Evolutionary conservation across 2,888 invertebrate genomes (phyloP), one percentile per base, ranked within the genome.

Genomic region (Drosophila kuntzei): DNA sequence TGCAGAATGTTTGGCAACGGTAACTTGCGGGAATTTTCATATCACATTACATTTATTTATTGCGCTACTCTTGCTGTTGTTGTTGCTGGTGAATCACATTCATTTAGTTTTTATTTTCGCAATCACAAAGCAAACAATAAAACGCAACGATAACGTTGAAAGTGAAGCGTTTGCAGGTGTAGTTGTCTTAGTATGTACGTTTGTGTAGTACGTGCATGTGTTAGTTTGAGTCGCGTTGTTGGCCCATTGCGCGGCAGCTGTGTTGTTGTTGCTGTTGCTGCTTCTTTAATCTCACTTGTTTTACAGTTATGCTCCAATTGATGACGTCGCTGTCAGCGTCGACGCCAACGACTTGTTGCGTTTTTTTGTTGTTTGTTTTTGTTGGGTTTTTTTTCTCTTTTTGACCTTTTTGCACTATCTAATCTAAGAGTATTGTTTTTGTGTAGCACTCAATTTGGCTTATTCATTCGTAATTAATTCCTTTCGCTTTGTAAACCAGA

Each of bases 71-170:
- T 12, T 68, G 27, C 53, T 59, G 37, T 65, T 64, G 55, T 57
- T 57, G 49, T 46, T 46, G 46, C 41, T 68, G 60, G 53, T 80
- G 80, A 80, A 73, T 80, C 80, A 80, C 58, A 64, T 43, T 47
- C 36, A 53, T 47, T 57, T 59, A 55, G 60, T 50, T 63, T 64
- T 65, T 62, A 41, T 84, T 84, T 85, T 85, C 83, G 88, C 85
- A 85, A 85, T 89, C 88, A 67, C 66, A 66, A 80, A 74, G 78
- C 80, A 79, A 87, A 85, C 74, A 74, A 58, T 74, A 59, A 68
- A 84, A 80, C 82, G 79, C 88, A 85, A 85, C 86, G 86, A 89
- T 85, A 89, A 85, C 78, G 85, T 68, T 74, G 87, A 89, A 89
- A 87, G 88, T 85, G 89, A 84, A 89, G 85, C 76, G 75, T 54